Percentiles rank a stretch among this genome's conserved stretches.
These are phyloP conservation scores for Drosophila affinis DNA, from an alignment of 2,888 invertebrate genomes.

Conservation along the genomic window DNA sequence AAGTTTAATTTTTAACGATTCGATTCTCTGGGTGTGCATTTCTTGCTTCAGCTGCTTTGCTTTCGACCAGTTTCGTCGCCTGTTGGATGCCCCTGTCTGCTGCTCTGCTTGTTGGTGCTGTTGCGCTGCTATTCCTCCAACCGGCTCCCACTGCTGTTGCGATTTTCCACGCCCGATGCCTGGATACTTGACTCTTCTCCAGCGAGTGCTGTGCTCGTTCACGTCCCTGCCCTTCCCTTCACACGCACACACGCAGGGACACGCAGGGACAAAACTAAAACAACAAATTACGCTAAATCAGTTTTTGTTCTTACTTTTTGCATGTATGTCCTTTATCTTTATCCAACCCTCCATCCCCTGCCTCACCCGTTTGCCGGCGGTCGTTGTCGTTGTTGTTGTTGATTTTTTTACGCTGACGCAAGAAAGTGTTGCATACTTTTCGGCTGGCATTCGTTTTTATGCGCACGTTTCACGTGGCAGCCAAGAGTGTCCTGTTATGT, in stretches of 20 bases:
- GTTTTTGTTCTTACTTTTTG: conserved; percentile 30
- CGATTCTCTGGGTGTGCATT: too few species aligned
- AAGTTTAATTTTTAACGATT: too few species aligned
- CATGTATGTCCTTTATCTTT: conserved; percentile 18
- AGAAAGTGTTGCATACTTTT: conserved; percentile 67
- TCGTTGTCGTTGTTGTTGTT: conserved; percentile 10
- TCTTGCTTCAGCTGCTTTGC: too few species aligned
- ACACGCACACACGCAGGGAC: conserved; percentile 5
- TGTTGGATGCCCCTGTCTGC: conserved; percentile 10
- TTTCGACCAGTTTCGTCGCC: conserved; percentile 24
- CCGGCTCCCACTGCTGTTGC: conserved; percentile 25
- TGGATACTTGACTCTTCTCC: conserved; percentile 42
- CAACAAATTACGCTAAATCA: conserved; percentile 64
- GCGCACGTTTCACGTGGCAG: conserved; percentile 57
- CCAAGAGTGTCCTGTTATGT: conserved; percentile 32
- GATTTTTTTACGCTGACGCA: conserved; percentile 56
- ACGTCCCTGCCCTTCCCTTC: too few species aligned
- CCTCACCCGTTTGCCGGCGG: conserved; percentile 13
- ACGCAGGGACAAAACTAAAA: conserved; percentile 44
- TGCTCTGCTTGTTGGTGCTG: conserved; percentile 4
- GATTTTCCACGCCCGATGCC: conserved; percentile 41
- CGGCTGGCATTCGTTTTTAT: conserved; percentile 66
- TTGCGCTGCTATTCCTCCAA: neutral
- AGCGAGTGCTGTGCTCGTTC: neutral
- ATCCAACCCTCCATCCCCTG: neutral